Evolutionary conservation across 2,113 vertebrate genomes (phyloP), one percentile per base, ranked within the genome.

Genomic region (Willisornis vidua): DNA sequence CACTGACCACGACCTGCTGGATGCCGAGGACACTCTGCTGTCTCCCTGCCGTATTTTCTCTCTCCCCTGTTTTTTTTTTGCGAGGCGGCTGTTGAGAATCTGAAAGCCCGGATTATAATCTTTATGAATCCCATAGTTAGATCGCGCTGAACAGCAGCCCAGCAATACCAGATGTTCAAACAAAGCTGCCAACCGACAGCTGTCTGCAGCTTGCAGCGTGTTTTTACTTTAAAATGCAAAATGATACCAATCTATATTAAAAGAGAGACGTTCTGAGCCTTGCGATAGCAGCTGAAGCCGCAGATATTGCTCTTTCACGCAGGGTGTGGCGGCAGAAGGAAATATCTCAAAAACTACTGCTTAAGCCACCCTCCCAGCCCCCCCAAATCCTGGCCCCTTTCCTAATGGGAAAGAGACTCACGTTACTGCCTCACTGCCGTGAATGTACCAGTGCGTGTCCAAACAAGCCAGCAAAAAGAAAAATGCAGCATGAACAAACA

Each of bases 101-200:
- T 95, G 94, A 97, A 97, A 97, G 95, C 95, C 94, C 3, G 95
- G 96, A 97, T 97, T 97, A 96, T 97, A 96, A 97, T 97, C 96
- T 97, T 97, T 96, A 97, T 97, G 97, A 97, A 98, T 97, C 97
- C 96, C 97, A 96, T 96, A 94, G 95, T 97, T 96, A 96, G 95
- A 97, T 92, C 48, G 33, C 1, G 29, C 96, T 95, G 97, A 97
- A 97, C 93, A 97, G 96, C 97, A 97, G 93, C 96, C 97, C 96
- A 96, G 97, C 95, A 97, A 96, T 95, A 97, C 96, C 97, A 98
- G 97, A 97, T 98, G 97, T 97, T 97, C 97, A 94, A 94, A 96
- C 95, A 96, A 96, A 96, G 96, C 96, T 98, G 97, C 97, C 97
- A 98, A 97, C 96, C 96, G 91, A 97, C 97, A 97, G 97, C 97